Percentiles rank a stretch among this genome's conserved stretches.
phyloP scores from a whole-genome alignment of 1,140 invertebrate species.

The Dinoponera quadriceps region DNA sequence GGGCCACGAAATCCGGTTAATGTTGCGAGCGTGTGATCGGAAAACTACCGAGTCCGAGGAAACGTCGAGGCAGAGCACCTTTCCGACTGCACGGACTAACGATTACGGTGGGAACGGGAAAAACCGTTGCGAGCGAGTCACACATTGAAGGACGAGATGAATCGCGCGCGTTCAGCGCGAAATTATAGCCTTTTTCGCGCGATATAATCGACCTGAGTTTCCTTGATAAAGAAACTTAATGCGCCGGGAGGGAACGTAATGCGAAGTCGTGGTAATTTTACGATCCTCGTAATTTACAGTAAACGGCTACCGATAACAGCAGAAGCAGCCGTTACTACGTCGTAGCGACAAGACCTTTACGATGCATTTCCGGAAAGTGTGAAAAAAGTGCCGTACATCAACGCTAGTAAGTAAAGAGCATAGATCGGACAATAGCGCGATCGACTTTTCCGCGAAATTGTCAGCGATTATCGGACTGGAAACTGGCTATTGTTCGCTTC shows the following conservation, averaged over 20 bases:
- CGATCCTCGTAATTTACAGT: conserved; percentile 16
- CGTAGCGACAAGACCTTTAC: neutral
- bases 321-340: conserved; percentile 1
- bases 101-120: too few species aligned
- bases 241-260: neutral
- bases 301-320: conserved; percentile 25
- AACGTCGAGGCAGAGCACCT: too few species aligned
- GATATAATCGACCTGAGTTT: conserved; percentile 17
- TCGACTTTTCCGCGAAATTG: neutral
- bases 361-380: neutral
- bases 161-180: too few species aligned
- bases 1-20: neutral
- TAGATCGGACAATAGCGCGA: neutral
- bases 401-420: neutral
- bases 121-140: too few species aligned
- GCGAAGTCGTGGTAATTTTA: conserved; percentile 6
- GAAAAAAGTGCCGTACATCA: neutral
- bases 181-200: neutral
- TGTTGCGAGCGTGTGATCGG: neutral
- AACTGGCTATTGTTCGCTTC: conserved; percentile 3
- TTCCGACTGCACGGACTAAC: too few species aligned
- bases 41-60: too few species aligned
- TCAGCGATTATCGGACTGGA: neutral
- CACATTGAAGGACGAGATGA: too few species aligned
- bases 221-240: neutral